Conservation (phyloP, 1,140 invertebrate genomes). For the Oreohelix idahoensis region DNA sequence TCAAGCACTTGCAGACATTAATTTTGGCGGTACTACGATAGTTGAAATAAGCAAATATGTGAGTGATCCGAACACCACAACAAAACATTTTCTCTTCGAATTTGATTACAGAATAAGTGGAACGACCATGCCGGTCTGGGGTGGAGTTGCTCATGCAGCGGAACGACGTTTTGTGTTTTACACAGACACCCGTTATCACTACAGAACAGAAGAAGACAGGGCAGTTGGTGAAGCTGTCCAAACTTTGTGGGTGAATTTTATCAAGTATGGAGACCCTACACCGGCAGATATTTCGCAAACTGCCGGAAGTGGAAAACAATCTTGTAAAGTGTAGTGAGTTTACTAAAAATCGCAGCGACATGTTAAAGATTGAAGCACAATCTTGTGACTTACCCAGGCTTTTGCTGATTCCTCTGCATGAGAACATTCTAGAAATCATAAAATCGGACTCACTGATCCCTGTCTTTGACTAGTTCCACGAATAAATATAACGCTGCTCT, state of each 20-base stretch:
- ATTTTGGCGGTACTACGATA: neutral
- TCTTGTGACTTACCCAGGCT: neutral
- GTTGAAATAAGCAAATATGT: neutral
- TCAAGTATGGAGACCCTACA: conserved; percentile 13
- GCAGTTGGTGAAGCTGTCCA: neutral
- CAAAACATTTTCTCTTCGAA: conserved; percentile 10
- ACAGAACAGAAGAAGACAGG: neutral
- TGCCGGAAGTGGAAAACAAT: neutral
- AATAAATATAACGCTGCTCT: no score
- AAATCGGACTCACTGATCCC: neutral
- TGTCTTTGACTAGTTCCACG: neutral
- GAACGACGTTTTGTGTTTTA: conserved; percentile 21
- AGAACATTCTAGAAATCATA: neutral
- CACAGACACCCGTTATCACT: neutral
- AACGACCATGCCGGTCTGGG: neutral
- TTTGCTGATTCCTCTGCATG: neutral
- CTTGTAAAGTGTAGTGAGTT: neutral
- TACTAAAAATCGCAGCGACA: neutral
- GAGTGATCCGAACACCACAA: neutral
- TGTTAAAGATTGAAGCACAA: neutral
- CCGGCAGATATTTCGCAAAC: neutral
- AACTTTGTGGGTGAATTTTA: conserved; percentile 16
- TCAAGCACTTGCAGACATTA: neutral
- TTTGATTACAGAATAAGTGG: conserved; percentile 18
- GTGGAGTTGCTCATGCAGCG: neutral